These are phyloP conservation scores for Peromyscus polionotus DNA, from an alignment of 2,113 vertebrate species.

Conservation along the genomic window DNA sequence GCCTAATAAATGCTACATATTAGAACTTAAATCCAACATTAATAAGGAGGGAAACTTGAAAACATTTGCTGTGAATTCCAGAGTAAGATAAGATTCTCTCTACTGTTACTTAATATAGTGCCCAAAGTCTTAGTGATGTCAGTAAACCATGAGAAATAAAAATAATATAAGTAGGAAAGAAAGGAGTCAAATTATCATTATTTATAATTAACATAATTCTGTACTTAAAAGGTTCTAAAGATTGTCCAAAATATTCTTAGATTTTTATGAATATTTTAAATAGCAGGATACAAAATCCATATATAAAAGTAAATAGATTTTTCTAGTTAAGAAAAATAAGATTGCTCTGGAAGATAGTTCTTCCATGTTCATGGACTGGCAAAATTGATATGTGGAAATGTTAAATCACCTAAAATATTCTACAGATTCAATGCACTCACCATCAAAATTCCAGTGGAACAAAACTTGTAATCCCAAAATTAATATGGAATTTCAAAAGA, in stretches of 20 bases:
- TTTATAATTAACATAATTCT: background rate
- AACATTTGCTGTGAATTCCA: background rate
- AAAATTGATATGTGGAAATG: background rate
- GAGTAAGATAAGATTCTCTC: background rate
- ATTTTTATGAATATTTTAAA: background rate
- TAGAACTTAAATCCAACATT: background rate
- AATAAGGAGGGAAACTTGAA: background rate
- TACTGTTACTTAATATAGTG: background rate
- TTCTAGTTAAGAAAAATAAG: background rate
- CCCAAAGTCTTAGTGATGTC: too few species aligned
- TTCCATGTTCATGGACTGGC: background rate
- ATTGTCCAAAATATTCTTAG: background rate
- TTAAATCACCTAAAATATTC: background rate
- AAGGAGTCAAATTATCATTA: background rate
- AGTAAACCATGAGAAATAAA: background rate
- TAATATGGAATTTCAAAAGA: background rate
- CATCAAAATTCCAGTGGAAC: background rate
- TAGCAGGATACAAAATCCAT: background rate
- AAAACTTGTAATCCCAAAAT: too few species aligned
- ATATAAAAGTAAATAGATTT: background rate
- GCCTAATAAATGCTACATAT: background rate
- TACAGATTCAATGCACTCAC: background rate
- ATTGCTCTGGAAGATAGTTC: background rate
- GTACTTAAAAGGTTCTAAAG: background rate
- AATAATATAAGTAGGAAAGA: background rate